phyloP scores from a whole-genome alignment of 2,113 vertebrate genomes.

The Polypterus bichir region DNA sequence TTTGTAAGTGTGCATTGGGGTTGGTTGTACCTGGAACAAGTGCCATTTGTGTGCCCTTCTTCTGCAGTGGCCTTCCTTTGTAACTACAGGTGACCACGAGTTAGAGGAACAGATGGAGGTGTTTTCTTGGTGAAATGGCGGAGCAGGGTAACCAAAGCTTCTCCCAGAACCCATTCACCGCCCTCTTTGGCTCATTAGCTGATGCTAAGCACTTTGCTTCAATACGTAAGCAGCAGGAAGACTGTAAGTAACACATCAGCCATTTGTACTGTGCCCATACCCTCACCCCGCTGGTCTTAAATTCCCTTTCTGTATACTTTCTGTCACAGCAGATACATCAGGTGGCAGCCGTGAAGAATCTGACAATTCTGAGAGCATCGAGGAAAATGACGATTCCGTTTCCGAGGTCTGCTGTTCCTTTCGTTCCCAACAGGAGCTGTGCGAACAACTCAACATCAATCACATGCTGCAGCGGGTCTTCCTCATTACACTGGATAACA shows the following conservation, averaged over 20 bases:
- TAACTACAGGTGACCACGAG: too few relatives aligned
- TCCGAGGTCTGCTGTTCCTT: slow-evolving; percentile 91
- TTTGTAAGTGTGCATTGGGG: too few relatives aligned
- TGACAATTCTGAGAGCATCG: slow-evolving; percentile 88
- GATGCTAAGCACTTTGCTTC: slow-evolving; percentile 91
- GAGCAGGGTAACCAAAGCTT: slow-evolving; percentile 96
- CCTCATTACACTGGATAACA: slow-evolving; percentile 94
- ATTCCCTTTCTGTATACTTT: not conserved
- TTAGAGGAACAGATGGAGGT: slow-evolving; percentile 44
- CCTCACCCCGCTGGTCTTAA: not conserved
- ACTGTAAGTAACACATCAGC: slow-evolving; percentile 47
- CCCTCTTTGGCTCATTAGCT: slow-evolving; percentile 87
- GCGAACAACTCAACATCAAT: slow-evolving; percentile 96
- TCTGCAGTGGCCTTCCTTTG: too few relatives aligned
- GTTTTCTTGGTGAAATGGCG: slow-evolving; percentile 76
- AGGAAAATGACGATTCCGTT: slow-evolving; percentile 88
- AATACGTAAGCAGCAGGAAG: slow-evolving; percentile 60
- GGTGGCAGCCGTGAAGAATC: slow-evolving; percentile 84
- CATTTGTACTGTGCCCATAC: not conserved
- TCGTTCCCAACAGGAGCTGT: slow-evolving; percentile 85
- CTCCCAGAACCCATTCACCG: slow-evolving; percentile 91
- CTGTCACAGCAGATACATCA: slow-evolving; percentile 57
- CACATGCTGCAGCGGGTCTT: slow-evolving; percentile 98
- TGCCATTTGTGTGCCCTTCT: too few relatives aligned
- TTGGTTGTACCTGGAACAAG: too few relatives aligned